A percentile compares a stretch with the other conserved stretches of the same genome.
Conservation (phyloP, 2,888 invertebrate species). For the Catocala nupta region DNA sequence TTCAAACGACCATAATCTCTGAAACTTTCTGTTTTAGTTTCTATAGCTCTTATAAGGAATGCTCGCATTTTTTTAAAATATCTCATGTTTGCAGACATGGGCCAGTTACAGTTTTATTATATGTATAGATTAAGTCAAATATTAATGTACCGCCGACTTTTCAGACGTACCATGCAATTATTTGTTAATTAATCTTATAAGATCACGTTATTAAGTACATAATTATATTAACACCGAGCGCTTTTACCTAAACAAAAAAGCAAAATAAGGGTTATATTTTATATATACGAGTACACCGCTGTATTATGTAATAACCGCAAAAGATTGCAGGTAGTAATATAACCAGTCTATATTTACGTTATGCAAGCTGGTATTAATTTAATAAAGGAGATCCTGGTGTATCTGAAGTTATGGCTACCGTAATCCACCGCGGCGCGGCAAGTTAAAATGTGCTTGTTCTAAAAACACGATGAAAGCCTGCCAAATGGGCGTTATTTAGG, state of each 20-base stretch:
- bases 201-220: no score
- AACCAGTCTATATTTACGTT: slow-evolving; percentile 28
- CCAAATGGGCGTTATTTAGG: slow-evolving; percentile 70
- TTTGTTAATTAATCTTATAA: no score
- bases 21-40: no score
- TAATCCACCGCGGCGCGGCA: slow-evolving; percentile 53
- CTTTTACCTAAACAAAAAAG: background rate
- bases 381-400: slow-evolving; percentile 44
- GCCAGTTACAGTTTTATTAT: no score
- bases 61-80: no score
- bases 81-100: no score
- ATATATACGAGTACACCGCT: slow-evolving; percentile 14
- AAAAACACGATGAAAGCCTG: slow-evolving; percentile 70
- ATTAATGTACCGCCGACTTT: no score
- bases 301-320: slow-evolving; percentile 39
- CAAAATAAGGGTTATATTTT: slow-evolving; percentile 3
- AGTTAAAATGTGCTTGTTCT: slow-evolving; percentile 74
- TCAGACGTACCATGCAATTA: no score
- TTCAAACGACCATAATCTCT: no score
- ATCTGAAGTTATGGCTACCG: slow-evolving; percentile 48
- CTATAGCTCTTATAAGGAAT: no score
- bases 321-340: slow-evolving; percentile 29
- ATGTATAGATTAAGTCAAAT: no score
- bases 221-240: no score
- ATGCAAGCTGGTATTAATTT: slow-evolving; percentile 40